Percentiles rank a stretch among this genome's conserved stretches.
These are phyloP conservation scores for Sebastes minor DNA, from an alignment of 2,797 vertebrate species.

Conservation along the genomic window DNA sequence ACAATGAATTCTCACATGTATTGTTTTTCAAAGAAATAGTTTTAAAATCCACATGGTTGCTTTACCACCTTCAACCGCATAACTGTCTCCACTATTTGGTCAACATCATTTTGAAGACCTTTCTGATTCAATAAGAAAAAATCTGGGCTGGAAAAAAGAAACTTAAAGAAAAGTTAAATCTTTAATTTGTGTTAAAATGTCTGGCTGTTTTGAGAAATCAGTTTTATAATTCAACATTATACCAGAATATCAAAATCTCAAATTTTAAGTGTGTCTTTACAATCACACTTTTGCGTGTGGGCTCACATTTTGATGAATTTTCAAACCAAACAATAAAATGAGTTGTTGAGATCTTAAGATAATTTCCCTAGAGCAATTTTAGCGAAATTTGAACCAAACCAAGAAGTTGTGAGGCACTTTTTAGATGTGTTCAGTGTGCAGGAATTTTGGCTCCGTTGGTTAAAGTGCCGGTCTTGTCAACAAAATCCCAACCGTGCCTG, in stretches of 20 bases:
- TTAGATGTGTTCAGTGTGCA: no score
- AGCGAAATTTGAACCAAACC: no score
- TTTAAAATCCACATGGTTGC: neutral
- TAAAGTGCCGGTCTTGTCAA: neutral
- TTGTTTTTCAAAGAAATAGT: neutral
- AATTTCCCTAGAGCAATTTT: no score
- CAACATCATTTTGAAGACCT: neutral
- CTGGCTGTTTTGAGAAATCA: neutral
- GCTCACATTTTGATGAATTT: no score
- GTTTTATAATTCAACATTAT: neutral
- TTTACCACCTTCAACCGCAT: neutral
- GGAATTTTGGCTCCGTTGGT: no score
- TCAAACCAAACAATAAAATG: no score
- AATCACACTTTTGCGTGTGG: no score
- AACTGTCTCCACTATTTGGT: neutral
- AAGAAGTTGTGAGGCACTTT: neutral
- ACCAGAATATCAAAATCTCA: neutral
- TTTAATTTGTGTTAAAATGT: neutral
- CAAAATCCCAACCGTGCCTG: no score
- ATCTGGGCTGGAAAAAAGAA: neutral
- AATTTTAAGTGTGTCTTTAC: neutral
- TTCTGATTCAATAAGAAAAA: neutral
- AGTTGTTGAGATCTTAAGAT: no score
- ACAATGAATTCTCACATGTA: neutral
- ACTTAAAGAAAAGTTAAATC: rapidly evolving